Percentiles rank a stretch among this genome's conserved stretches.
Evolutionary conservation across 2,888 invertebrate genomes (phyloP).

Genomic region (Epirrita christyi): DNA sequence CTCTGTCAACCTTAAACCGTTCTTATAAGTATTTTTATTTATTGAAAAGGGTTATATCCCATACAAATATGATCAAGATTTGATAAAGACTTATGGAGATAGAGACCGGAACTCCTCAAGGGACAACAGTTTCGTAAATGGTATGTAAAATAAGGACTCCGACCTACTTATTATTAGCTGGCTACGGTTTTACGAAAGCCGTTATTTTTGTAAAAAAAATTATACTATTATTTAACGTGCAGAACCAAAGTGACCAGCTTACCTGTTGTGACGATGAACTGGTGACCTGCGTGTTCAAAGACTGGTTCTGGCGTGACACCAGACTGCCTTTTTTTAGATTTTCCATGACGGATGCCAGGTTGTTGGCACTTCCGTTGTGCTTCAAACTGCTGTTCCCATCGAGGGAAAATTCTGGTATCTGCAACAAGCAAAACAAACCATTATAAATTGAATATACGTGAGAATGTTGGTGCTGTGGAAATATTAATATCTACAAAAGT

Average conservation of each 20-base stretch:
- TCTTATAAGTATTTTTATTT: no score
- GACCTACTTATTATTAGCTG: no score
- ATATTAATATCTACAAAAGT: neutral
- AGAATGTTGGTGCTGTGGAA: neutral
- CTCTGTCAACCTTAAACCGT: no score
- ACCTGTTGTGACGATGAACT: constrained; percentile 84
- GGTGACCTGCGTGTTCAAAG: constrained; percentile 81
- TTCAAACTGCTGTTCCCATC: constrained; percentile 84
- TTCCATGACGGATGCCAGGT: constrained; percentile 89
- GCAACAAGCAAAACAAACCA: constrained; percentile 48
- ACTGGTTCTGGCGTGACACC: constrained; percentile 74
- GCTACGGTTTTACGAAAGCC: no score
- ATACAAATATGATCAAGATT: no score
- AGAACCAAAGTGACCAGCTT: constrained; percentile 22
- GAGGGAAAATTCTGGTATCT: constrained; percentile 85
- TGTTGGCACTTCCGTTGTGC: constrained; percentile 82
- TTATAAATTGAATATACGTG: neutral
- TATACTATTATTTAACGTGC: no score
- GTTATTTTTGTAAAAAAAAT: no score
- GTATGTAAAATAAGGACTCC: no score
- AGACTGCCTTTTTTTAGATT: constrained; percentile 88
- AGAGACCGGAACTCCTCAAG: no score
- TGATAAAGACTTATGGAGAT: no score
- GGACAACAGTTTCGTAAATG: no score
- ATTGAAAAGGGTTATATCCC: no score